Conservation (phyloP, 2,113 vertebrate genomes). For the Cynopterus brachyotis region DNA sequence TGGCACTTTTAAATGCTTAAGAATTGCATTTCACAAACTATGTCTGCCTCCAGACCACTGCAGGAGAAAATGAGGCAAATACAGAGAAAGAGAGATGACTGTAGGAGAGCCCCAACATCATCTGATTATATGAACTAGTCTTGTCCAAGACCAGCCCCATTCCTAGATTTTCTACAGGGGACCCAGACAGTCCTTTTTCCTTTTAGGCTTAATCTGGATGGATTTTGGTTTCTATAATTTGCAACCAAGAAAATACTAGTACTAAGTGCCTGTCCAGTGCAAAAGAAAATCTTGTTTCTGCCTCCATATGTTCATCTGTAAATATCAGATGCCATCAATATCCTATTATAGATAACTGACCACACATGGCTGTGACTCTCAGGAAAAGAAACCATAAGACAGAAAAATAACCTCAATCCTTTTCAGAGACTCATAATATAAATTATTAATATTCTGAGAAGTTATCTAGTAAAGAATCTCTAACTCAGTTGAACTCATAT, state of each 20-base stretch:
- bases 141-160: not conserved
- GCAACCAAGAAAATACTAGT: not conserved
- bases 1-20: not conserved
- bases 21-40: not conserved
- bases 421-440: not conserved
- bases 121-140: not conserved
- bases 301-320: not conserved
- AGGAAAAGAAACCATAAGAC: not conserved
- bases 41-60: not conserved
- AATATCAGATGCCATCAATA: not conserved
- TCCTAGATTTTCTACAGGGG: not conserved
- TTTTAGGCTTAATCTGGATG: not conserved
- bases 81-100: not conserved
- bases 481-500: not conserved
- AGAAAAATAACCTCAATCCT: not conserved
- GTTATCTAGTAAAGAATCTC: not conserved
- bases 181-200: not conserved
- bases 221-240: not conserved
- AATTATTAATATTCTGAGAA: not conserved
- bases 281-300: constrained; percentile 11
- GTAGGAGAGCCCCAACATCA: not conserved
- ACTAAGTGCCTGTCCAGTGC: not conserved
- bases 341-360: not conserved
- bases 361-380: not conserved
- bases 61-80: not conserved